A percentile compares a stretch with the other conserved stretches of the same genome.
These are phyloP conservation scores for Diplazon laetatorius DNA, from an alignment of 2,888 invertebrate species.

Conservation along the genomic window DNA sequence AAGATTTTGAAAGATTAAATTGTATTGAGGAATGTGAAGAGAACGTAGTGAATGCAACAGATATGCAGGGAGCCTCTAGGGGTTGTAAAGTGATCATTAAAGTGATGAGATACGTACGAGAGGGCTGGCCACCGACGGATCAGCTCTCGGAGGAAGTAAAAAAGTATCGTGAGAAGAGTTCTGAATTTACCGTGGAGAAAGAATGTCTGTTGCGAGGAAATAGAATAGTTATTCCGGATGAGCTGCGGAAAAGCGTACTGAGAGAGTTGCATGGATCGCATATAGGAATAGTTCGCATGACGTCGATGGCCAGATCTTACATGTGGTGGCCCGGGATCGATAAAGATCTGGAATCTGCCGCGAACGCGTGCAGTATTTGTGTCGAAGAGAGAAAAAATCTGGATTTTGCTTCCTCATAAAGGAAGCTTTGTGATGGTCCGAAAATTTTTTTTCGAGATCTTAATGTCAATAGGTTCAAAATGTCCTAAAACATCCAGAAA, in stretches of 20 bases:
- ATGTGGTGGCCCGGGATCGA: too few relatives aligned
- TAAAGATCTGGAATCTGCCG: constrained; percentile 44
- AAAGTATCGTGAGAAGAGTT: not conserved
- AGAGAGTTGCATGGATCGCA: constrained; percentile 68
- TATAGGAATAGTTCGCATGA: constrained; percentile 69
- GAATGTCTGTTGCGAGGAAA: constrained; percentile 7
- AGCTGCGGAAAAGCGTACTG: constrained; percentile 49
- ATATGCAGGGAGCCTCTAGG: not conserved
- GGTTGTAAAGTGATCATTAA: not conserved
- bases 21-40: not conserved
- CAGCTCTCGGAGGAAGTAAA: not conserved
- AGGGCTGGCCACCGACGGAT: not conserved
- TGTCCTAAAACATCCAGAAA: too few relatives aligned
- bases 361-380: too few relatives aligned
- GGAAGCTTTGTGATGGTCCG: too few relatives aligned
- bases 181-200: not conserved
- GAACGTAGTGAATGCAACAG: not conserved
- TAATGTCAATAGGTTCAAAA: too few relatives aligned
- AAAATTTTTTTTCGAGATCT: too few relatives aligned
- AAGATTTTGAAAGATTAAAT: not conserved
- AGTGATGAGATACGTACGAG: not conserved
- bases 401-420: too few relatives aligned
- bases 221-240: not conserved
- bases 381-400: too few relatives aligned
- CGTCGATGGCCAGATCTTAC: constrained; percentile 65